Base-by-base conservation (phyloP, 2,113 vertebrate genomes). In the Trachemys scripta region DNA sequence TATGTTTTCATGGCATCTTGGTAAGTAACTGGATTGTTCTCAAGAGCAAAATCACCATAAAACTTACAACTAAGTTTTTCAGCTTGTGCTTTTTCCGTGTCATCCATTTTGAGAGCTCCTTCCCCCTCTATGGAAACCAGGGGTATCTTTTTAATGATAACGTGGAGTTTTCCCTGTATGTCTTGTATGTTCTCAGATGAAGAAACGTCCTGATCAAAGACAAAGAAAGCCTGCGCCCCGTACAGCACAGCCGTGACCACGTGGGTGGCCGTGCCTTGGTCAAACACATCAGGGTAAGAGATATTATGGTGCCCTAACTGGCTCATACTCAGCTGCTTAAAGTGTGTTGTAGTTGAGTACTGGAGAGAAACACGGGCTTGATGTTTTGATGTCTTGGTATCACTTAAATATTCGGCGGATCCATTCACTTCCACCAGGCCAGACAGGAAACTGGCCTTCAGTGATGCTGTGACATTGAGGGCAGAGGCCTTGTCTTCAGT, bases 1-100 rank as follows among this genome's bases (percentile, higher is more conserved):
- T 96, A 98, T 31, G 96, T 56, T 38, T 97, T 5, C 49, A 98
- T 27, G 1, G 97, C 97, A n/a, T 98, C 97, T 8, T 81, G 20
- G 62, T 95, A 98, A 7, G 94, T 94, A 2, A 82, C 84, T 0
- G 98, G 97, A 51, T 76, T 95, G 17, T 53, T 53, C 51, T 53
- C 51, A 16, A 53, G 51, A 53, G 51, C 51, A 53, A 53, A 53
- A 53, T 98, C 98, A 47, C 98, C 98, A 87, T 94, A 62, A 45
- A 94, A 94, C 8, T n/a, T n/a, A n/a, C n/a, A n/a, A n/a, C n/a
- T n/a, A n/a, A n/a, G n/a, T n/a, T n/a, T n/a, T n/a, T n/a, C n/a
- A n/a, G n/a, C n/a, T n/a, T n/a, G n/a, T n/a, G n/a, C n/a, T n/a
- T n/a, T n/a, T n/a, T n/a, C n/a, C n/a, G n/a, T n/a, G n/a, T n/a